phyloP scores from a whole-genome alignment of 2,113 vertebrate species.

The Pseudonaja textilis region DNA sequence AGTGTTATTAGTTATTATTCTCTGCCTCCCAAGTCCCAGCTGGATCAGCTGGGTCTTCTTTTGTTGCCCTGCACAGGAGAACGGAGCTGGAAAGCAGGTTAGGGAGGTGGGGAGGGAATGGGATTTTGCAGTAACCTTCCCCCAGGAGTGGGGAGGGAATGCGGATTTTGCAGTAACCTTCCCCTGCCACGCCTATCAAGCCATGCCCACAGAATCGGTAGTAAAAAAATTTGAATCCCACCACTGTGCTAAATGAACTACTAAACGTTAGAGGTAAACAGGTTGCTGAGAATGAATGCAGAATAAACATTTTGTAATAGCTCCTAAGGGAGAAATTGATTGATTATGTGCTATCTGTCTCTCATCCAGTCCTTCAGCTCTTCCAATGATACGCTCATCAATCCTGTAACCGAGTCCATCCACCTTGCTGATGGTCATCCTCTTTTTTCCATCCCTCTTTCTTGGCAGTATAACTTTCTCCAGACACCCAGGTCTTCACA shows the following conservation, averaged over 20 bases:
- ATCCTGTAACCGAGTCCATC: not conserved
- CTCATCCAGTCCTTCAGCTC: not conserved
- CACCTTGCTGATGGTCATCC: not conserved
- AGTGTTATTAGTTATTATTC: too few species aligned
- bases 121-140: too few species aligned
- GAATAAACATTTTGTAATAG: not conserved
- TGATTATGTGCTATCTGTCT: not conserved
- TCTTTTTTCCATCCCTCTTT: not conserved
- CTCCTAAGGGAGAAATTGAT: not conserved
- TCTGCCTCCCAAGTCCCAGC: too few species aligned
- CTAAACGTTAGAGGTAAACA: not conserved
- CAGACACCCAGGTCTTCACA: not conserved
- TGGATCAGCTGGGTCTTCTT: too few species aligned
- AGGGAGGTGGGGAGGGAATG: too few species aligned
- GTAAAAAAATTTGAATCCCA: too few species aligned
- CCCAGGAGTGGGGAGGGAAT: too few species aligned
- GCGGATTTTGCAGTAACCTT: too few species aligned
- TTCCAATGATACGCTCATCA: not conserved
- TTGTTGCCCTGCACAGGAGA: too few species aligned
- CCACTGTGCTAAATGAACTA: not conserved
- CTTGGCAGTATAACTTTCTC: not conserved
- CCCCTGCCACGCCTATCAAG: too few species aligned
- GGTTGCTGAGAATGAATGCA: not conserved
- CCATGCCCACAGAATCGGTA: too few species aligned
- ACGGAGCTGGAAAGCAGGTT: too few species aligned